Evolutionary conservation across 2,113 vertebrate genomes (phyloP).

Genomic region (Phainopepla nitens): DNA sequence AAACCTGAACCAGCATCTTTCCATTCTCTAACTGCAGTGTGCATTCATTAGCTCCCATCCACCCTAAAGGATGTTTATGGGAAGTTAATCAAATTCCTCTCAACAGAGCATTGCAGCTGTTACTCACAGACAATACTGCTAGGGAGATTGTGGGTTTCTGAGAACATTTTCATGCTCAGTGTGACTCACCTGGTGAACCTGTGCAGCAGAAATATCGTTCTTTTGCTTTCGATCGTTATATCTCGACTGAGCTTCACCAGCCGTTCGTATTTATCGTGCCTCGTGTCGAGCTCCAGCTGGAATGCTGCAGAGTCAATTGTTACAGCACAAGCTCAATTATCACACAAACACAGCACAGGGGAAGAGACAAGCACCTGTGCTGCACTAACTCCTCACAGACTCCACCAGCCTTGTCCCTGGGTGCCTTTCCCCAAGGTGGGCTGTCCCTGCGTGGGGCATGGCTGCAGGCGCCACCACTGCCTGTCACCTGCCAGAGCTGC

Average conservation of each 20-base stretch:
- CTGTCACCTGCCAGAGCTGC: background rate
- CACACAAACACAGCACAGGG: accelerated
- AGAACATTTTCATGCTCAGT: accelerated
- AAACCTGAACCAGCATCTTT: background rate
- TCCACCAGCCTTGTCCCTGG: background rate
- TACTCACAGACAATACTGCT: background rate
- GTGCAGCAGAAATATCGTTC: slow-evolving; percentile 94
- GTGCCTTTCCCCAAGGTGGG: background rate
- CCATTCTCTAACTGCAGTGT: background rate
- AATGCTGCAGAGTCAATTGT: slow-evolving; percentile 74
- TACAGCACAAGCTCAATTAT: background rate
- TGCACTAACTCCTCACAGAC: background rate
- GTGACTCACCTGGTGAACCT: slow-evolving; percentile 86
- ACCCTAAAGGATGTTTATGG: background rate
- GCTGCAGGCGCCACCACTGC: background rate
- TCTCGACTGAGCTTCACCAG: slow-evolving; percentile 95
- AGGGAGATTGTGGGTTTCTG: background rate
- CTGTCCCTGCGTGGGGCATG: accelerated
- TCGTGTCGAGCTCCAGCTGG: slow-evolving; percentile 92
- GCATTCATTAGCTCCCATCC: background rate
- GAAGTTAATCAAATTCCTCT: background rate
- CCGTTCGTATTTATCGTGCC: slow-evolving; percentile 92
- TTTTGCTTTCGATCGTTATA: slow-evolving; percentile 96
- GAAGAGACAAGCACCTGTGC: background rate
- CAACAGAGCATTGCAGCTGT: background rate